Evolutionary conservation across 2,797 vertebrate species (phyloP), one percentile per base, ranked within the genome.

Genomic region (Gypaetus barbatus): DNA sequence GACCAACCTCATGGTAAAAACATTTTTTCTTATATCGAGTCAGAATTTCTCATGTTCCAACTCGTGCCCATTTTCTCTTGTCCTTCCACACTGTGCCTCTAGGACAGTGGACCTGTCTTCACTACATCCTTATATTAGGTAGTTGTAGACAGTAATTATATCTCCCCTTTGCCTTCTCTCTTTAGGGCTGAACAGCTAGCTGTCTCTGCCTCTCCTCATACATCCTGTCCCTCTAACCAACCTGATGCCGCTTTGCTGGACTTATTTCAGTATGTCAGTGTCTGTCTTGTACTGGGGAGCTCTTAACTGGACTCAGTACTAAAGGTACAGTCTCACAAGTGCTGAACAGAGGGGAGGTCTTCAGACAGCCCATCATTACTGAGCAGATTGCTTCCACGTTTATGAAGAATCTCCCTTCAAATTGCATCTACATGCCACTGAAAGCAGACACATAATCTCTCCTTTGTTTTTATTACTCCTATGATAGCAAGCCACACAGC

Each of bases 1-100:
- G 44, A 77, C 28, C 44, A 77, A 54, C 6, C 14, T 68, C 39
- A 33, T 3, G 6, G 85, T 18, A 43, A 78, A 77, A 86, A 21
- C 5, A 5, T 22, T 61, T 60, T 60, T 56, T n/a, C 9, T 41
- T 56, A 18, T 6, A 33, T 12, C 0, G 0, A 33, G n/a, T 48
- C 27, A 66, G 35, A 79, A 57, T 52, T 65, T 63, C 46, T 56
- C 15, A 3, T 52, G 18, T 83, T 69, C n/a, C 63, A 52, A 5
- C 10, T 54, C 0, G 0, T 57, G 43, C 14, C 14, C 9, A 1
- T 76, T 80, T 52, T 43, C 24, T 66, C 39, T 54, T 44, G 27
- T 43, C 35, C 11, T 83, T 61, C 52, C 52, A 27, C 17, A 28
- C 21, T 6, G 7, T 57, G 10, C 18, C n/a, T 61, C 31, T 52